Evolutionary conservation across 2,797 vertebrate species (phyloP).

Genomic region (Gymnodraco acuticeps): DNA sequence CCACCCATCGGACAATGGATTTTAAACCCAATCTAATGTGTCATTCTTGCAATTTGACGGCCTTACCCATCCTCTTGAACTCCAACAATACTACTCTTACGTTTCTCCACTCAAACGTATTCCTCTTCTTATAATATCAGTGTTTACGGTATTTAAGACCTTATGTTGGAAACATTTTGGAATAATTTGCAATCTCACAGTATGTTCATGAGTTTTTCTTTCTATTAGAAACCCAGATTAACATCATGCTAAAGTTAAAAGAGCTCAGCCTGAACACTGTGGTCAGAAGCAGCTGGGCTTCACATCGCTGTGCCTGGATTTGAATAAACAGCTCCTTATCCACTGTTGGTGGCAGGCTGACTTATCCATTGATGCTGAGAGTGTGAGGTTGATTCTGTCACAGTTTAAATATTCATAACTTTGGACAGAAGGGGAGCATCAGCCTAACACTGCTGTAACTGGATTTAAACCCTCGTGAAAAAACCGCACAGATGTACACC

Average conservation of each 20-base stretch:
- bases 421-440: conserved; percentile 73
- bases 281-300: conserved; percentile 66
- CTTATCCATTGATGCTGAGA: conserved; percentile 67
- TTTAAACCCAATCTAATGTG: too few species aligned
- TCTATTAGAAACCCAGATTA: conserved; percentile 5
- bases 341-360: conserved; percentile 67
- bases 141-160: background rate
- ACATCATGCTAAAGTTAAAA: conserved; percentile 40
- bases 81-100: background rate
- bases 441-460: conserved; percentile 77
- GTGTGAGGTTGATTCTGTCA: conserved; percentile 73
- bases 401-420: conserved; percentile 85
- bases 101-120: background rate
- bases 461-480: conserved; percentile 81
- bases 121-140: background rate
- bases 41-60: background rate
- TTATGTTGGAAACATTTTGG: background rate
- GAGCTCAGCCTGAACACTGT: conserved; percentile 23
- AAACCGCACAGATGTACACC: conserved; percentile 84
- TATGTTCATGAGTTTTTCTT: conserved; percentile 4
- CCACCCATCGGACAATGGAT: too few species aligned
- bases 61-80: background rate
- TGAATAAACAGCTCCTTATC: conserved; percentile 71
- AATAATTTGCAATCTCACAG: background rate
- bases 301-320: conserved; percentile 54